Evolutionary conservation across 2,797 vertebrate species (phyloP).

Genomic region (Erpetoichthys calabaricus): DNA sequence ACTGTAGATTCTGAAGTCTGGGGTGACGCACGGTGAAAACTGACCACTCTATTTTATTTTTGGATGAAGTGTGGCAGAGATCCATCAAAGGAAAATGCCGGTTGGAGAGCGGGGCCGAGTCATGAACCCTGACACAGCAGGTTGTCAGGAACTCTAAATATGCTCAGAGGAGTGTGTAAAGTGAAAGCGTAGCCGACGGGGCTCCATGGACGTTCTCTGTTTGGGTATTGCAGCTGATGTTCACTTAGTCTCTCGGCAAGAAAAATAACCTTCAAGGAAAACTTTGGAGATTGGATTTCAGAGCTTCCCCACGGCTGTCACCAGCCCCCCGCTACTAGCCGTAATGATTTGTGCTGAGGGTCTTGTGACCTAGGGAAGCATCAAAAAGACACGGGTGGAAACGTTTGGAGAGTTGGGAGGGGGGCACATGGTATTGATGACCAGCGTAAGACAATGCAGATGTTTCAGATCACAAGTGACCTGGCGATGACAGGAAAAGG

Average conservation of each 20-base stretch:
- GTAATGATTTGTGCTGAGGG: slow-evolving; percentile 88
- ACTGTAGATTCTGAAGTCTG: not conserved
- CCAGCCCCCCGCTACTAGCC: slow-evolving; percentile 46
- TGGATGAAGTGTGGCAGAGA: slow-evolving; percentile 41
- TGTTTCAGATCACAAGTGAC: slow-evolving; percentile 64
- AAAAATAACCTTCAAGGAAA: slow-evolving; percentile 60
- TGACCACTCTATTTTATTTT: slow-evolving; percentile 38
- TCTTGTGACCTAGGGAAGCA: slow-evolving; percentile 81
- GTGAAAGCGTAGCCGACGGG: slow-evolving; percentile 28
- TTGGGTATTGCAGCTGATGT: slow-evolving; percentile 44
- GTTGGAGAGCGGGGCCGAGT: slow-evolving; percentile 31
- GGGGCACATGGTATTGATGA: slow-evolving; percentile 44
- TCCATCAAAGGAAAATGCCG: slow-evolving; percentile 39
- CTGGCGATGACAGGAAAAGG: slow-evolving; percentile 28
- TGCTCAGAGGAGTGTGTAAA: slow-evolving; percentile 30
- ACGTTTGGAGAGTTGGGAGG: slow-evolving; percentile 59
- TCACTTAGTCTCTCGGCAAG: slow-evolving; percentile 54
- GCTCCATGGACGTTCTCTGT: slow-evolving; percentile 31
- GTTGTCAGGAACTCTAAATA: slow-evolving; percentile 34
- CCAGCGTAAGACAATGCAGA: slow-evolving; percentile 73
- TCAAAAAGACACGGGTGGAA: slow-evolving; percentile 70
- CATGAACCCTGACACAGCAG: slow-evolving; percentile 32
- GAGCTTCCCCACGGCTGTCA: slow-evolving; percentile 41
- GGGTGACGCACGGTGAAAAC: slow-evolving; percentile 30
- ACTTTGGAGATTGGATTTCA: slow-evolving; percentile 83